Conservation (phyloP, 2,113 vertebrate genomes). For the Epinephelus lanceolatus region DNA sequence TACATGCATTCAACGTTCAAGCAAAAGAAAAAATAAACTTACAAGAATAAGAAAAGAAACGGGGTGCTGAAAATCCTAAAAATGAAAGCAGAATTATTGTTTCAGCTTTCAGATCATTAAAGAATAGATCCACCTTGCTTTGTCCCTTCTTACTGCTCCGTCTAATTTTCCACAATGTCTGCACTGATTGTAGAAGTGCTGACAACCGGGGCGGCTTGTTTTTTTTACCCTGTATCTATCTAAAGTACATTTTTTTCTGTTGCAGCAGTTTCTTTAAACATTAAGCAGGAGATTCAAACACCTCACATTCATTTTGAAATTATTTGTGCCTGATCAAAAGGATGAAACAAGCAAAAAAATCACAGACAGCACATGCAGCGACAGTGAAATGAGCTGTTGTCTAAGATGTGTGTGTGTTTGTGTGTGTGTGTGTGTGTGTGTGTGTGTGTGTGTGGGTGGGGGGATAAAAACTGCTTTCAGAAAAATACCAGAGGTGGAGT, state of each 20-base stretch:
- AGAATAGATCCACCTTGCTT: conserved; percentile 41
- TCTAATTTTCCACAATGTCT: conserved; percentile 53
- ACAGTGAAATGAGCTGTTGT: conserved; percentile 15
- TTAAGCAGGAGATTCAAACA: conserved; percentile 46
- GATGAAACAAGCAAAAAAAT: conserved; percentile 24
- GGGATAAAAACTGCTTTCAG: neutral
- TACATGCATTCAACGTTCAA: conserved; percentile 53
- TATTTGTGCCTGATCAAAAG: conserved; percentile 49
- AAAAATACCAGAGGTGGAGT: too few species aligned
- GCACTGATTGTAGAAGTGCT: conserved; percentile 42
- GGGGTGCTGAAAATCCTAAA: conserved; percentile 21
- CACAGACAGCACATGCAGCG: conserved; percentile 21
- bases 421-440: neutral
- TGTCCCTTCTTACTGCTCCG: conserved; percentile 15
- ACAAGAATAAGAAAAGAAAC: conserved; percentile 11
- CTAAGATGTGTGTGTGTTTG: neutral
- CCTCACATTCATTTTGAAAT: conserved; percentile 44
- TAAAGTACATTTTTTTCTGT: neutral
- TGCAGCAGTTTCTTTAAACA: conserved; percentile 46
- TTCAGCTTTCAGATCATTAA: conserved; percentile 64
- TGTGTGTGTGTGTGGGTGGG: neutral
- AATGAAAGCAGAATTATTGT: conserved; percentile 58
- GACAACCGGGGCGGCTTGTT: conserved; percentile 46
- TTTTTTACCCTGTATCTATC: conserved; percentile 22
- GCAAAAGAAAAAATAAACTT: conserved; percentile 38